Evolutionary conservation across 2,888 invertebrate genomes (phyloP), one percentile per base, ranked within the genome.

Genomic region (Drosophila mimetica): DNA sequence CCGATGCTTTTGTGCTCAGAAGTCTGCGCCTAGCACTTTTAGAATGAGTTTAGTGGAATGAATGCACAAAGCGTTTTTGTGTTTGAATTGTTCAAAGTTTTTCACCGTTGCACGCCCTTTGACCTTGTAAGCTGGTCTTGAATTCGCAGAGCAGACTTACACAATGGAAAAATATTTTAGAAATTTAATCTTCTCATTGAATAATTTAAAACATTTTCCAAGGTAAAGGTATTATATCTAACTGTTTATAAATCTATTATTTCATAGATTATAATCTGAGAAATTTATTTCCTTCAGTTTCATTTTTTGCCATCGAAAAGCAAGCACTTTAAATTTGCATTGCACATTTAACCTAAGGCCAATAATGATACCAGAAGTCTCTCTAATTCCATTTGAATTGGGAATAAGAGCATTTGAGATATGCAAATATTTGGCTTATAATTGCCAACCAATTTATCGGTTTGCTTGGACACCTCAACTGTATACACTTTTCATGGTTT

Each of bases 371-470:
- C 34, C 34, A 28, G 13, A 22, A 64, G 65, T 18, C 34, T 65
- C 20, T 64, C 28, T 64, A 64, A 64, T 64, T 36, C 65, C 28
- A 64, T 64, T 64, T 50, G 28, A 64, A 65, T 64, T 65, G 50
- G 41, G 16, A 50, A 42, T 65, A 63, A 64, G 41, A 42, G 50
- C 50, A 50, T 28, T 59, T 2, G 22, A 44, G 41, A 64, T 65
- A 64, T 64, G 65, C 64, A 64, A 64, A 64, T 64, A 65, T 66
- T 66, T 70, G 51, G 36, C 50, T 69, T 60, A 47, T 52, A 59
- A 69, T 71, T 69, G 71, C 71, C 59, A 47, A 30, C 46, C 52
- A 39, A 70, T 71, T 69, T 69, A 55, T 69, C 42, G 69, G 66
- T 66, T 55, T 69, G 57, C 66, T 57, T 39, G 48, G 34, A 66